Base-by-base conservation (phyloP, 2,797 vertebrate species). In the Ptychobarbus kaznakovi region DNA sequence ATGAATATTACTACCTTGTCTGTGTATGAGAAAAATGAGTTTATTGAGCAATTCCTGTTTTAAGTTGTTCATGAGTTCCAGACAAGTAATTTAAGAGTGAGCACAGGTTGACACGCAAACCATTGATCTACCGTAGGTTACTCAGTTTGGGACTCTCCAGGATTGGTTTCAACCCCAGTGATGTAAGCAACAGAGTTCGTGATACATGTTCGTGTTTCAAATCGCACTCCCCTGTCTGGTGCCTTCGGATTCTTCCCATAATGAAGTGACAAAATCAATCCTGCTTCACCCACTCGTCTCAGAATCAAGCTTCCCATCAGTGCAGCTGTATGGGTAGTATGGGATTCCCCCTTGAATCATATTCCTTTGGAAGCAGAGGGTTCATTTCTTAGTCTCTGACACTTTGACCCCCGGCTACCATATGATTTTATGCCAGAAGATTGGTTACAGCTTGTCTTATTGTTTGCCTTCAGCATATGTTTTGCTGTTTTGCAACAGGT, bases 121-220 rank as follows among this genome's bases (percentile, higher is more conserved):
- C 61, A 69, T 58, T 84, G 74, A 78, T 69, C 82, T 9, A 10
- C 16, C 0, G 0, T 8, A 4, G 3, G 35, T 84, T 69, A 56
- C 61, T 78, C 82, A 78, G 74, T n/a, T 3, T 11, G 82, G 82
- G 82, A 84, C 63, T 84, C 82, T 58, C 82, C 82, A 78, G 25
- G 6, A 44, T 68, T 77, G 35, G 20, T 69, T 3, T 76, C 10
- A 69, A 66, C 32, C 28, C 46, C 32, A 25, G 15, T 66, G 58
- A 28, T 56, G 35, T 6, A 25, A 72, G 56, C 12, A 40, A 58
- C 11, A 32, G 20, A 61, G 69, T 35, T 13, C 6, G 16, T 82
- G 70, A 74, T 49, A 32, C 32, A 20, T 0, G 15, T 46, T 65
- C 61, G 20, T 51, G 73, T 28, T 51, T 56, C 1, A 15, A 4